Evolutionary conservation across 2,113 vertebrate genomes (phyloP), one percentile per base, ranked within the genome.

Genomic region (Crocuta crocuta): DNA sequence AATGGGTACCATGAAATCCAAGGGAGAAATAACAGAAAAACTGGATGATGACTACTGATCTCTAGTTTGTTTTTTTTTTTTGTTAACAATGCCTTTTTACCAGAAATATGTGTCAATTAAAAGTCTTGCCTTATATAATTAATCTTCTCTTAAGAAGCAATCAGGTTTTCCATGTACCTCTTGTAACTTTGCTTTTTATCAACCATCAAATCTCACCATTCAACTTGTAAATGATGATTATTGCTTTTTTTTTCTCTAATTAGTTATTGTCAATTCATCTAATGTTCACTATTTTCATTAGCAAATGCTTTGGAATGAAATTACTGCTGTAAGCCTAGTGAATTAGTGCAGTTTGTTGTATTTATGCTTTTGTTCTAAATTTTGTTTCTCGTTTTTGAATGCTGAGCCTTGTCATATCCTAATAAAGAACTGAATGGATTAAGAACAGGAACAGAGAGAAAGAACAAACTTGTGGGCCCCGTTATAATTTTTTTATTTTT

Each of bases 71-170:
- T 12, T 39, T 39, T 39, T 39, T 39, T 39, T 39, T 39, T 39
- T 39, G n/a, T 78, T 73, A 82, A 74, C 76, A 86, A 73, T 63
- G 6, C 10, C 28, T 84, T 96, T 98, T 50, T 13, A 76, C 90
- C 33, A 80, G 91, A 97, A 96, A 91, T 79, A 55, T 43, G 95
- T 74, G 45, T 88, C 39, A 81, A 74, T 66, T 94, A 85, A 95
- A 95, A 95, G n/a, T 91, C 58, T 19, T 43, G 35, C 10, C 48
- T 86, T 50, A 83, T 74, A 80, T 80, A 91, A 91, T 84, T 55
- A 6, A 76, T 78, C 31, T 70, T 55, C 8, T 66, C 35, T 61
- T 2, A 66, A 58, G 84, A 95, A 65, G 5, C 11, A 94, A 13
- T 28, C 50, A 84, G 17, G n/a, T 80, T 76, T 73, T 43, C 19